Evolutionary conservation across 2,113 vertebrate species (phyloP).

Genomic region (Cinclus mexicanus): DNA sequence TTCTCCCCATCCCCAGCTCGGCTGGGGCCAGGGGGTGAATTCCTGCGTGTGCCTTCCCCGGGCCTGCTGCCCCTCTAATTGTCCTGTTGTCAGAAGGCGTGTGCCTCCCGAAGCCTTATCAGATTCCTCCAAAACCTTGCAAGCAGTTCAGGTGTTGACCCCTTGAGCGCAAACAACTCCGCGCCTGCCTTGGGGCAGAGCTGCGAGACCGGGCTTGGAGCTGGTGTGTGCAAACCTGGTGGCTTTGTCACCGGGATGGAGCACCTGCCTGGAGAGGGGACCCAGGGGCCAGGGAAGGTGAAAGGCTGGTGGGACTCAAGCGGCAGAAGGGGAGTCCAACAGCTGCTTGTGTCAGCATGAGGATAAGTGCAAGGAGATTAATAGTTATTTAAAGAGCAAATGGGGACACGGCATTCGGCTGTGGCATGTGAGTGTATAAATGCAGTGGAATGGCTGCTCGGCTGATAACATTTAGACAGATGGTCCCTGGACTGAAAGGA

Average conservation of each 20-base stretch:
- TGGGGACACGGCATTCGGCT: slow-evolving; percentile 79
- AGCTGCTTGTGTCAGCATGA: slow-evolving; percentile 84
- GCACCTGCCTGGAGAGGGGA: slow-evolving; percentile 72
- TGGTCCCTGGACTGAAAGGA: slow-evolving; percentile 72
- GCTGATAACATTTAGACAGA: slow-evolving; percentile 66
- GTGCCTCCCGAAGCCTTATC: slow-evolving; percentile 75
- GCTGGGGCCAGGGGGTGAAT: not conserved
- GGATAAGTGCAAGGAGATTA: slow-evolving; percentile 88
- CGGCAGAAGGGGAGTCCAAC: slow-evolving; percentile 58
- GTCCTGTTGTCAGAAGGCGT: slow-evolving; percentile 78
- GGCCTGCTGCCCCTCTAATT: slow-evolving; percentile 79
- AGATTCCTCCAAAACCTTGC: slow-evolving; percentile 66
- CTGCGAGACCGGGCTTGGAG: slow-evolving; percentile 36
- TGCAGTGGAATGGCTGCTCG: slow-evolving; percentile 77
- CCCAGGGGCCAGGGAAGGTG: not conserved
- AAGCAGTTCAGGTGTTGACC: slow-evolving; percentile 77
- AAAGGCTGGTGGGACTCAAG: not conserved
- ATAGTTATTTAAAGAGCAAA: slow-evolving; percentile 86
- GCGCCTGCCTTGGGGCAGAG: slow-evolving; percentile 45
- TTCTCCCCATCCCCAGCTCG: slow-evolving; percentile 27
- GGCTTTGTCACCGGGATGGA: slow-evolving; percentile 46
- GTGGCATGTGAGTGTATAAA: slow-evolving; percentile 85
- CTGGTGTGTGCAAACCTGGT: not conserved
- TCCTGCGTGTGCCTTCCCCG: slow-evolving; percentile 58
- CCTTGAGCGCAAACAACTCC: slow-evolving; percentile 68